Evolutionary conservation across 2,113 vertebrate genomes (phyloP).

Genomic region (Nothocercus nigrocapillus): DNA sequence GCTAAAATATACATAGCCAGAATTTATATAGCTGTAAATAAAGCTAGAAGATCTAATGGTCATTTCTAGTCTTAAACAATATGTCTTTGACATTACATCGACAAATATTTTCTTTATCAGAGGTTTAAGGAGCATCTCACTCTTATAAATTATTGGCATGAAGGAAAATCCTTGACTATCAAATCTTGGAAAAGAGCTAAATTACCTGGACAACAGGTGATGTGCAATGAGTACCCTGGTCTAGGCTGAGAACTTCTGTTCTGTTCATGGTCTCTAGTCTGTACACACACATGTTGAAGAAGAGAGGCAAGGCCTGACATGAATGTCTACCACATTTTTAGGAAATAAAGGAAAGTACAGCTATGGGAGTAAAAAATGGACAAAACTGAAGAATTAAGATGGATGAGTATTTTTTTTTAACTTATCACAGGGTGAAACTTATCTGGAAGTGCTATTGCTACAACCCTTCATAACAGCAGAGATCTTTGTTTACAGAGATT

Average conservation of each 20-base stretch:
- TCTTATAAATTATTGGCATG: not conserved
- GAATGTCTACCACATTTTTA: not conserved
- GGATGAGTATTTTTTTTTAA: not conserved
- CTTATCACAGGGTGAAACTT: not conserved
- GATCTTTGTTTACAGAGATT: not conserved
- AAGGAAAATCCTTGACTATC: not conserved
- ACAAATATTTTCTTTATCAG: not conserved
- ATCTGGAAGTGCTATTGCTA: not conserved
- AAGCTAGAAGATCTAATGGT: not conserved
- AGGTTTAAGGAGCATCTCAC: not conserved
- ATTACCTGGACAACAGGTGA: fast-evolving
- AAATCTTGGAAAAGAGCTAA: not conserved
- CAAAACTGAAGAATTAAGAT: not conserved
- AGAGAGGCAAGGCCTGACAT: not conserved
- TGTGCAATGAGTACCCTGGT: not conserved
- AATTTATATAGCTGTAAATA: not conserved
- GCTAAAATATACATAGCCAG: not conserved
- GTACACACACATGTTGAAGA: not conserved
- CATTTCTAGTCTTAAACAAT: not conserved
- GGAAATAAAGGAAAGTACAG: not conserved
- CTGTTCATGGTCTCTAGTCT: not conserved
- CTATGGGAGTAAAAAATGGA: not conserved
- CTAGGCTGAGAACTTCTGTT: not conserved
- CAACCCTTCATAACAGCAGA: not conserved
- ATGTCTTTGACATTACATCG: not conserved